These are phyloP conservation scores for Podotricha telesiphe DNA, from an alignment of 2,888 invertebrate species.

Conservation along the genomic window DNA sequence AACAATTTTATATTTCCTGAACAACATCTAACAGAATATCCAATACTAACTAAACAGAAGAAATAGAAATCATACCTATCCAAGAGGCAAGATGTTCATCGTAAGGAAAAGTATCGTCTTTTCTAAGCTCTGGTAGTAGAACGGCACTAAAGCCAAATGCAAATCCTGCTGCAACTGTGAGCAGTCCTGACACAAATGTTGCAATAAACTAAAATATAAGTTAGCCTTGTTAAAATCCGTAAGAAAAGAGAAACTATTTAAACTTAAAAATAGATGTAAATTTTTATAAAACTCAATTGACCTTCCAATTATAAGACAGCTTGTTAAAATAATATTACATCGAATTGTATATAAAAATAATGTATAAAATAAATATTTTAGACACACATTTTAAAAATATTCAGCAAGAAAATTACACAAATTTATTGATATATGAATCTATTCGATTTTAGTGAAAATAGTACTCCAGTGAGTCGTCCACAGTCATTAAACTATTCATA, in stretches of 20 bases:
- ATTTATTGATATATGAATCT: too few relatives aligned
- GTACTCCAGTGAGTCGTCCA: too few relatives aligned
- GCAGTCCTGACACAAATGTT: conserved; percentile 52
- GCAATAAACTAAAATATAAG: conserved; percentile 52
- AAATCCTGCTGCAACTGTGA: conserved; percentile 54
- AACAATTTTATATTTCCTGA: too few relatives aligned
- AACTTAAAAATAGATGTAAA: background rate
- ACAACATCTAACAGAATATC: too few relatives aligned
- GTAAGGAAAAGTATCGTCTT: conserved; percentile 53
- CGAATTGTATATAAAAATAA: too few relatives aligned
- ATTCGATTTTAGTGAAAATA: too few relatives aligned
- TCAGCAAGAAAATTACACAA: too few relatives aligned
- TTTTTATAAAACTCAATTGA: background rate
- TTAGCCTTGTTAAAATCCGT: background rate
- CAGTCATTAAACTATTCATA: too few relatives aligned
- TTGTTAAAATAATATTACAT: too few relatives aligned
- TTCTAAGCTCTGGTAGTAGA: conserved; percentile 55
- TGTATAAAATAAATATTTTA: too few relatives aligned
- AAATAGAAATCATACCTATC: conserved; percentile 54
- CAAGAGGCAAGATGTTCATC: conserved; percentile 55
- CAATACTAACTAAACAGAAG: too few relatives aligned
- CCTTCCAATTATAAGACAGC: background rate
- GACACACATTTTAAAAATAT: too few relatives aligned
- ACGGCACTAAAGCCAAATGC: conserved; percentile 58
- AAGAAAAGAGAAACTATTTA: background rate